phyloP scores from a whole-genome alignment of 92 coral and sea anemone genomes.

The Epizoanthus rinbou region DNA sequence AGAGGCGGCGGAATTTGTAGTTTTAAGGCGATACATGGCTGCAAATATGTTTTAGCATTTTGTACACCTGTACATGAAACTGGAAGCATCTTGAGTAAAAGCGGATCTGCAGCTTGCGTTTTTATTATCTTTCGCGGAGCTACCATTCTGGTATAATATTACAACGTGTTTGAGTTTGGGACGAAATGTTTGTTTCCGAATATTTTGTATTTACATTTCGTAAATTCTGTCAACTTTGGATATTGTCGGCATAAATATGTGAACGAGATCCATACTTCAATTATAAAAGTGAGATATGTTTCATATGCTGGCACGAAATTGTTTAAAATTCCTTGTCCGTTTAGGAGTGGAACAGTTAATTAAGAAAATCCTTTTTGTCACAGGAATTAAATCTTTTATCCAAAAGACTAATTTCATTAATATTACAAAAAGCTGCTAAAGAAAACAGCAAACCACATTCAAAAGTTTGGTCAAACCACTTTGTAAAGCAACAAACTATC shows the following conservation, averaged over 20 bases:
- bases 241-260: background rate
- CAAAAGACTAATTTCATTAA: constrained; percentile 17
- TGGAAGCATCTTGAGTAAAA: no score
- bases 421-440: constrained; percentile 9
- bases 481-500: constrained; percentile 15
- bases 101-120: no score
- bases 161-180: background rate
- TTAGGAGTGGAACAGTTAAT: background rate
- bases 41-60: background rate
- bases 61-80: background rate
- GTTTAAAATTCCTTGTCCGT: no score
- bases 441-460: constrained; percentile 23
- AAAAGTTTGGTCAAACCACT: background rate
- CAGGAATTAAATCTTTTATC: background rate
- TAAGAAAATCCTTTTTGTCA: background rate
- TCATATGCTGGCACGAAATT: no score
- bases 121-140: no score
- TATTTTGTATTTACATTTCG: background rate
- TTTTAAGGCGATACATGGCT: background rate
- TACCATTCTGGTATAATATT: no score
- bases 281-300: background rate
- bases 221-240: background rate
- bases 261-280: background rate
- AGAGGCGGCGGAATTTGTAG: background rate
- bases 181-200: background rate